phyloP scores from a whole-genome alignment of 2,888 invertebrate species.

The Ypsolopha scabrella region DNA sequence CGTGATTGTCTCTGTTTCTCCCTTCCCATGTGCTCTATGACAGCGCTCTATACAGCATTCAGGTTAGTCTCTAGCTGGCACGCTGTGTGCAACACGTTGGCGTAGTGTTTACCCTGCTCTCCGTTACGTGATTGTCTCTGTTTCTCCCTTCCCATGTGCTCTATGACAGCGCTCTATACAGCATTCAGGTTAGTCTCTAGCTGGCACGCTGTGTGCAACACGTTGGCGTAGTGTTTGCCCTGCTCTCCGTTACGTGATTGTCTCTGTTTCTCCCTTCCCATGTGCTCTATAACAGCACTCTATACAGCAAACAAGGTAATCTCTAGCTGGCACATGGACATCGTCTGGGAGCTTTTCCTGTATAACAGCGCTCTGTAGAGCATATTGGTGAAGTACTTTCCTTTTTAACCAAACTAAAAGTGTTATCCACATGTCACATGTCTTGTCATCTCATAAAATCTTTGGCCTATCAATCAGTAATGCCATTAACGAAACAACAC shows the following conservation, averaged over 20 bases:
- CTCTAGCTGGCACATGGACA: no score
- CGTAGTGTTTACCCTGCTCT: conserved; percentile 46
- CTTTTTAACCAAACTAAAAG: no score
- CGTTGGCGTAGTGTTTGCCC: conserved; percentile 39
- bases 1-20: conserved; percentile 83
- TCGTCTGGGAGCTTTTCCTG: no score
- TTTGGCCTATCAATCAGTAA: no score
- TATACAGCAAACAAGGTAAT: conserved; percentile 81
- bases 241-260: conserved; percentile 82
- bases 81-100: not conserved
- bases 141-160: conserved; percentile 88
- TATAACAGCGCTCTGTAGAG: no score
- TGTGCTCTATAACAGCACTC: conserved; percentile 86
- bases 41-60: conserved; percentile 85
- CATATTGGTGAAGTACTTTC: no score
- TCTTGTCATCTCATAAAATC: no score
- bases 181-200: conserved; percentile 66
- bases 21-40: conserved; percentile 89
- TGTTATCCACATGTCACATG: no score
- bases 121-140: conserved; percentile 82
- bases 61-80: conserved; percentile 37
- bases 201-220: not conserved
- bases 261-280: conserved; percentile 88
- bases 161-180: conserved; percentile 87
- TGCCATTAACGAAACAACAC: no score